Conservation (phyloP, 1,140 invertebrate species). For the Bombus fervidus region DNA sequence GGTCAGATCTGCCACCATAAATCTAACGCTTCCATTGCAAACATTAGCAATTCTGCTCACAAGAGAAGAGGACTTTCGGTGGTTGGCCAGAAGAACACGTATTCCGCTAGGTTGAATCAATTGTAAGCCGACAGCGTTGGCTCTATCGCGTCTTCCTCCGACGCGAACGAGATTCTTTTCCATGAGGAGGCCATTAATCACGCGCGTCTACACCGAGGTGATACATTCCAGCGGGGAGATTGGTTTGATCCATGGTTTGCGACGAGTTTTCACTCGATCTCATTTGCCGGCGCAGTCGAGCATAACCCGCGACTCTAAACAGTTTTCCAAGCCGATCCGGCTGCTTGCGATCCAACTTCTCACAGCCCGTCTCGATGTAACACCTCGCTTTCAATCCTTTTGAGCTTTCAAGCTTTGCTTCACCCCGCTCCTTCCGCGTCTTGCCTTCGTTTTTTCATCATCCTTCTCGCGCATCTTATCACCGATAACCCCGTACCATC, state of each 20-base stretch:
- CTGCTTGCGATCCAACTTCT: constrained; percentile 47
- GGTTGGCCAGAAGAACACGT: constrained; percentile 40
- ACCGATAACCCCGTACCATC: constrained; percentile 40
- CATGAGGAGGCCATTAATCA: constrained; percentile 66
- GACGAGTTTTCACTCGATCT: constrained; percentile 65
- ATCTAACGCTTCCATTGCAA: neutral
- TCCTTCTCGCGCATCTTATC: neutral
- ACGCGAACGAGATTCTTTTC: constrained; percentile 69
- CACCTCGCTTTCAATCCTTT: constrained; percentile 41
- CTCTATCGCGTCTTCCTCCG: constrained; percentile 50
- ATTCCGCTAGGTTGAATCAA: constrained; percentile 54
- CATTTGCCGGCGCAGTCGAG: constrained; percentile 64
- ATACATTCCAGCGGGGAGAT: constrained; percentile 58
- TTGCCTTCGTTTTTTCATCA: neutral
- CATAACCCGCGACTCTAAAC: constrained; percentile 66
- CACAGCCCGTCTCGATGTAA: constrained; percentile 46
- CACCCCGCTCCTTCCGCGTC: neutral
- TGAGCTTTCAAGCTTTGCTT: neutral
- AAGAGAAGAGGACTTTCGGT: neutral
- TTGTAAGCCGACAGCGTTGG: constrained; percentile 31
- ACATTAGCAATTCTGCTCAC: neutral
- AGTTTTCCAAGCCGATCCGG: constrained; percentile 63
- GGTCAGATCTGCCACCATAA: neutral
- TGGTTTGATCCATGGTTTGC: constrained; percentile 51
- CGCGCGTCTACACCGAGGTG: constrained; percentile 63